These are phyloP conservation scores for Leucophora obtusa DNA, from an alignment of 2,888 invertebrate species.

Conservation along the genomic window DNA sequence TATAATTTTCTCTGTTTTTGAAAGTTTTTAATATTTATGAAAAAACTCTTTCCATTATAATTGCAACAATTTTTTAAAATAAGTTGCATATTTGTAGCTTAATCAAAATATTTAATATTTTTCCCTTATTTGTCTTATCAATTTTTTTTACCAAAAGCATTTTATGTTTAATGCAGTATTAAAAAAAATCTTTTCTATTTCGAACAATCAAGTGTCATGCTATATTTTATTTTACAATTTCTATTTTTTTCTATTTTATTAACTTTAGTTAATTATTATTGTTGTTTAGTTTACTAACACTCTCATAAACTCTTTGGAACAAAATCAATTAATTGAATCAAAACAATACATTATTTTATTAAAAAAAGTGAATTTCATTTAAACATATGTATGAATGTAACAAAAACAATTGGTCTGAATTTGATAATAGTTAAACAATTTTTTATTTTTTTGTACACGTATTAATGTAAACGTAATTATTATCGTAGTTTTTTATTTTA, in stretches of 20 bases:
- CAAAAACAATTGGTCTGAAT: constrained; percentile 61
- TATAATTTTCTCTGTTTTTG: background rate
- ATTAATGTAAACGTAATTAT: constrained; percentile 53
- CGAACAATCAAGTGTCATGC: constrained; percentile 59
- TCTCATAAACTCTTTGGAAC: constrained; percentile 17
- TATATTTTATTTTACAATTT: constrained; percentile 34
- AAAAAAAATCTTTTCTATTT: constrained; percentile 9
- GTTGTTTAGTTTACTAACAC: constrained; percentile 52
- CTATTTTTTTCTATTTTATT: constrained; percentile 28
- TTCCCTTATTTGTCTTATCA: constrained; percentile 22
- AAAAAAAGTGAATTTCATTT: constrained; percentile 42
- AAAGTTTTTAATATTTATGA: constrained; percentile 11
- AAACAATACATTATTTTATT: constrained; percentile 31
- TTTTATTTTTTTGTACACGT: constrained; percentile 30
- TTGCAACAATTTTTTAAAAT: constrained; percentile 10
- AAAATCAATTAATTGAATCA: constrained; percentile 33
- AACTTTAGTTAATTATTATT: constrained; percentile 22
- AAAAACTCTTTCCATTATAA: constrained; percentile 14
- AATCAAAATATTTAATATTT: constrained; percentile 34
- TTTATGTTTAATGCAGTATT: constrained; percentile 52
- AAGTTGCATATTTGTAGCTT: constrained; percentile 17
- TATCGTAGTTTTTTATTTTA: constrained; percentile 59
- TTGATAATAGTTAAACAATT: constrained; percentile 56
- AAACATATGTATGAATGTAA: constrained; percentile 33
- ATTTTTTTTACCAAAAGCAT: constrained; percentile 36